phyloP scores from a whole-genome alignment of 1,140 invertebrate species.

The Halesus radiatus region DNA sequence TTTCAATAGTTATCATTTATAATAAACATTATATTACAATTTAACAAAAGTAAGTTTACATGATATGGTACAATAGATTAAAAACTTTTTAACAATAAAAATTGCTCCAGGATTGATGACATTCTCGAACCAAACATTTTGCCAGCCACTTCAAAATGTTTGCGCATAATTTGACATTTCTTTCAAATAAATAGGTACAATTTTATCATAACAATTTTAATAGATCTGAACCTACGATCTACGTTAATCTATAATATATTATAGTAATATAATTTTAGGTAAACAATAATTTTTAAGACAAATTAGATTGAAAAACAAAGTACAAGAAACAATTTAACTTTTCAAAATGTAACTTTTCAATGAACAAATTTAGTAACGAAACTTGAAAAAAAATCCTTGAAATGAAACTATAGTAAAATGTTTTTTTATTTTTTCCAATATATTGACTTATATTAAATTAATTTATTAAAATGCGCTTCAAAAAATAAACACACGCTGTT shows the following conservation, averaged over 20 bases:
- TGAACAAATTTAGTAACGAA: too few species aligned
- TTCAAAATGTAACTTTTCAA: too few species aligned
- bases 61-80: conserved; percentile 28
- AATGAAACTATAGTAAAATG: too few species aligned
- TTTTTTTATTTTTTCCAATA: too few species aligned
- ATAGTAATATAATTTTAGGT: too few species aligned
- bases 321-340: too few species aligned
- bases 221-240: background rate
- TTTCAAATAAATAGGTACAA: background rate
- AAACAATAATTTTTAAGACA: too few species aligned
- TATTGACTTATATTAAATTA: too few species aligned
- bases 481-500: too few species aligned
- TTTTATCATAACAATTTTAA: conserved; percentile 10
- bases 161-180: background rate
- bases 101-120: background rate
- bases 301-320: too few species aligned
- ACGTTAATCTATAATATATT: background rate
- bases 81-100: background rate
- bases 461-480: too few species aligned
- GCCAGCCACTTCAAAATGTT: conserved; percentile 56
- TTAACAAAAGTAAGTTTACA: conserved; percentile 48
- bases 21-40: conserved; percentile 57
- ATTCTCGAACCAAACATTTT: conserved; percentile 40
- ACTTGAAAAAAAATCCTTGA: too few species aligned
- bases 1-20: conserved; percentile 51